Evolutionary conservation across 2,888 invertebrate genomes (phyloP).

Genomic region (Drosophila monieri): DNA sequence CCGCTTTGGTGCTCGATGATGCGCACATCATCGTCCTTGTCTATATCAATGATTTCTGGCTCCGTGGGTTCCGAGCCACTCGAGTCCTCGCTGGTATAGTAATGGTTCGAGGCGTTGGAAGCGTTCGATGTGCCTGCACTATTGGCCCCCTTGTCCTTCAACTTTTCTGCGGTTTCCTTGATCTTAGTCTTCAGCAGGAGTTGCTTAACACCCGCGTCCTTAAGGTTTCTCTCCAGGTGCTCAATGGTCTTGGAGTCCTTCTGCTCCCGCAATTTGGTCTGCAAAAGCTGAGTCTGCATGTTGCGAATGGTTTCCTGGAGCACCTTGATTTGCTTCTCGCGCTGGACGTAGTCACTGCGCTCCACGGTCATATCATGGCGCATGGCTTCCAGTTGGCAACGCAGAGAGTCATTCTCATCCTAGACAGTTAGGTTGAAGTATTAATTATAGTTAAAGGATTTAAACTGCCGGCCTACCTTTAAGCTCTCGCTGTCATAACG

Average conservation of each 20-base stretch:
- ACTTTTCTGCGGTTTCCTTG: constrained; percentile 74
- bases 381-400: constrained; percentile 96
- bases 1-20: constrained; percentile 74
- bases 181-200: constrained; percentile 83
- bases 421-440: constrained; percentile 70
- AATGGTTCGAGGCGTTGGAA: constrained; percentile 39
- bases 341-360: constrained; percentile 92
- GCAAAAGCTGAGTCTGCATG: constrained; percentile 83
- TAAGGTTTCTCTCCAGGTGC: constrained; percentile 82
- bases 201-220: constrained; percentile 83
- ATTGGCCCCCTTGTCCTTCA: constrained; percentile 68
- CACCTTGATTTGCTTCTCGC: constrained; percentile 92
- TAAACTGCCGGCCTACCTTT: constrained; percentile 72
- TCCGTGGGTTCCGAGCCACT: constrained; percentile 39
- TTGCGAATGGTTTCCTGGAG: constrained; percentile 84
- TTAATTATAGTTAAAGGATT: neutral
- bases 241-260: constrained; percentile 80
- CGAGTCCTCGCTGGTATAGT: constrained; percentile 58
- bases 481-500: constrained; percentile 83
- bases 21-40: constrained; percentile 79
- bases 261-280: constrained; percentile 82
- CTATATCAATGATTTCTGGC: constrained; percentile 75
- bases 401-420: constrained; percentile 95
- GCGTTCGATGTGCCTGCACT: constrained; percentile 62
- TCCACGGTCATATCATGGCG: constrained; percentile 96